A percentile compares a stretch with the other conserved stretches of the same genome.
These are phyloP conservation scores for Alsophila aescularia DNA, from an alignment of 2,888 invertebrate species.

Conservation along the genomic window DNA sequence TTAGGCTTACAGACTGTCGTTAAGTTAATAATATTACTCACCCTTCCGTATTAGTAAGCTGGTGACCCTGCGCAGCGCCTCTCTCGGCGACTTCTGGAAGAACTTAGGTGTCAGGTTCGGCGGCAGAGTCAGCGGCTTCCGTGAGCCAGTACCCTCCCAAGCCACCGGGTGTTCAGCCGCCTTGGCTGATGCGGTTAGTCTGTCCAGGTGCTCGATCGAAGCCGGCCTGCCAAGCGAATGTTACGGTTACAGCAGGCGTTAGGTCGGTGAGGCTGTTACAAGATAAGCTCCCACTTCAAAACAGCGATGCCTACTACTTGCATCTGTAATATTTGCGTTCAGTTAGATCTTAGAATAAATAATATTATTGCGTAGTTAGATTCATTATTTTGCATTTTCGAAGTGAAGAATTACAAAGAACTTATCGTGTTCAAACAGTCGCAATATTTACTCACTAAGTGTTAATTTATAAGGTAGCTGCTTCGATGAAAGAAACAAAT, in stretches of 20 bases:
- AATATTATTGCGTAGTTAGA: no score
- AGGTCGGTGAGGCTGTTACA: neutral
- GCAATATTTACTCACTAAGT: no score
- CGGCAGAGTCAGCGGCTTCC: constrained; percentile 94
- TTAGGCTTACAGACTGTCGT: neutral
- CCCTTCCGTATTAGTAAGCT: constrained; percentile 94
- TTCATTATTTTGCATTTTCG: no score
- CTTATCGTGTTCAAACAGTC: no score
- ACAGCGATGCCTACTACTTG: no score
- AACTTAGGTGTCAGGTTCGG: constrained; percentile 95
- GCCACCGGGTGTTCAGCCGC: constrained; percentile 80
- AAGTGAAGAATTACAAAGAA: no score
- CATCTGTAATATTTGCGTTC: no score
- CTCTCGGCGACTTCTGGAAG: constrained; percentile 94
- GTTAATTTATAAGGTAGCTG: no score
- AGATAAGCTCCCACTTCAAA: no score
- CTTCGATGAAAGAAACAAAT: no score
- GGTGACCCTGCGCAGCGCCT: constrained; percentile 93
- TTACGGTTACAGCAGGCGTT: constrained; percentile 34
- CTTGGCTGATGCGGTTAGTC: constrained; percentile 84
- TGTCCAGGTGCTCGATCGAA: constrained; percentile 93
- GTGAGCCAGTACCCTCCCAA: constrained; percentile 81
- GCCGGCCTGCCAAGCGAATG: constrained; percentile 85
- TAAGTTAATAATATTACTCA: constrained; percentile 62
- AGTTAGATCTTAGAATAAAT: no score